phyloP scores from a whole-genome alignment of 1,140 invertebrate species.

The Bombus balteatus region DNA sequence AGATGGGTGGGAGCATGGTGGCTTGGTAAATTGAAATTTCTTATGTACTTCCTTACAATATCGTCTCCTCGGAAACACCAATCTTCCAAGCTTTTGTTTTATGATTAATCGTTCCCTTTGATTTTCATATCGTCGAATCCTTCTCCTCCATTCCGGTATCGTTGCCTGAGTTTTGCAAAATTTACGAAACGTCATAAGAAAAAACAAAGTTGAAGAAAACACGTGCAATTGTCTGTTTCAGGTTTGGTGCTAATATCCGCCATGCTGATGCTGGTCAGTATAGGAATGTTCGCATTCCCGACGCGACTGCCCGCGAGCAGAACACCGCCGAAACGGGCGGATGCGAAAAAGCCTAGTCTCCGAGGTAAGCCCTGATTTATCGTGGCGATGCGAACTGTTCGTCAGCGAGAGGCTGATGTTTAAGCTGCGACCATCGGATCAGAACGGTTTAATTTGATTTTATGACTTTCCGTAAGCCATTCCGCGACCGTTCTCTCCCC shows the following conservation, averaged over 20 bases:
- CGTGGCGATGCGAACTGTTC: slow-evolving; percentile 34
- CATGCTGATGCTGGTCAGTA: slow-evolving; percentile 89
- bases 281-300: slow-evolving; percentile 95
- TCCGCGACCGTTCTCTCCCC: background rate
- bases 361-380: slow-evolving; percentile 79
- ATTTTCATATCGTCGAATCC: background rate
- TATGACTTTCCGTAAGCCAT: slow-evolving; percentile 54
- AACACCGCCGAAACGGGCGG: slow-evolving; percentile 78
- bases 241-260: slow-evolving; percentile 91
- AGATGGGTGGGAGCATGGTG: slow-evolving; percentile 97
- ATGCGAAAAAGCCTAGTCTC: slow-evolving; percentile 85
- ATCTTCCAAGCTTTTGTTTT: background rate
- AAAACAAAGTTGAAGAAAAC: background rate
- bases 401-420: slow-evolving; percentile 43
- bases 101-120: background rate
- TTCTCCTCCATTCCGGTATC: background rate
- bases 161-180: background rate
- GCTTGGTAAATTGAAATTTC: slow-evolving; percentile 86
- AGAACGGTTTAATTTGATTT: slow-evolving; percentile 60
- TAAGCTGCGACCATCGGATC: slow-evolving; percentile 43
- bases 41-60: background rate
- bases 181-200: background rate
- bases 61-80: background rate
- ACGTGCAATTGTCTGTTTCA: slow-evolving; percentile 64
- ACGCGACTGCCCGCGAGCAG: slow-evolving; percentile 84